Evolutionary conservation across 1,140 invertebrate species (phyloP), one percentile per base, ranked within the genome.

Genomic region (Zeugodacus cucurbitae): DNA sequence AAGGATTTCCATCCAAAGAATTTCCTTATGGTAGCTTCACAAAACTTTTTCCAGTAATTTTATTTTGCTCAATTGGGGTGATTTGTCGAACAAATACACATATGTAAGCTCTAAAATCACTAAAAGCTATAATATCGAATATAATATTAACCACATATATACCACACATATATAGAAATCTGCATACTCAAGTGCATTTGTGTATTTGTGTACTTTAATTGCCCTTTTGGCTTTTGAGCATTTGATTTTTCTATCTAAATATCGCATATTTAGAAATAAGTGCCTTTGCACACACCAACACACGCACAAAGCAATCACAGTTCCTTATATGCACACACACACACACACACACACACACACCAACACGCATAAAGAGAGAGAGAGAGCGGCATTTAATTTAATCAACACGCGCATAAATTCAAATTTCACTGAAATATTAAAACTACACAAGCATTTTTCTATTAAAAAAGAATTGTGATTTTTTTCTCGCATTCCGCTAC

Each of bases 401-500:
- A 82, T 48, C 48, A 44, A 48, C 74, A 82, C 74, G 74, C 74
- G 37, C 26, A 82, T 82, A 48, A 82, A 82, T 82, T 82, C 74
- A 82, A 82, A 82, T 82, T 48, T 29, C 41, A 48, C n/a, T 82
- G 37, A 82, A 82, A 82, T 82, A 48, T 82, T 82, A 29, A 82
- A 82, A 82, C 41, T 48, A 54, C 26, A 82, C 22, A 29, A 6
- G n/a, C 41, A 48, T 82, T 41, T 82, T 26, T 48, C 74, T 26
- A 82, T 82, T 44, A n/a, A 8, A 70, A 17, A 10, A 3, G 2
- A 70, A 17, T 32, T 34, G 32, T 20, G 5, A 10, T 4, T 26
- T 82, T 82, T 48, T 70, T 78, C 14, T 78, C 20, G 8, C 44
- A 14, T 29, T 48, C 14, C 41, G 5, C 22, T 26, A 82, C 37